phyloP scores from a whole-genome alignment of 2,888 invertebrate species.

The Hyalella azteca region DNA sequence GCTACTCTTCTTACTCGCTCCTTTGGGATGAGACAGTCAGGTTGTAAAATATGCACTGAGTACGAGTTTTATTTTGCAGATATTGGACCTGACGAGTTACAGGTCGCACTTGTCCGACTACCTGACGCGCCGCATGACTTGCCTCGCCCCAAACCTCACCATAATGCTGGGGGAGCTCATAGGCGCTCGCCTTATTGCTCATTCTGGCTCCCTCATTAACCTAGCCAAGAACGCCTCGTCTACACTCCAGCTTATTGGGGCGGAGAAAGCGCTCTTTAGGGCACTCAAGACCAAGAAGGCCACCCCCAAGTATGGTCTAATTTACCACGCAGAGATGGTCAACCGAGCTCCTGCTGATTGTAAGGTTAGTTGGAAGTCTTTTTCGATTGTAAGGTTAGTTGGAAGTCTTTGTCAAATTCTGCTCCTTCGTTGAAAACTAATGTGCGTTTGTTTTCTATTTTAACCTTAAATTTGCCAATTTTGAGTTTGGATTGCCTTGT shows the following conservation, averaged over 20 bases:
- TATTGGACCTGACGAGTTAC: slow-evolving; percentile 89
- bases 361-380: slow-evolving; percentile 72
- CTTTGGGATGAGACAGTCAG: too few relatives aligned
- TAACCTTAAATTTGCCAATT: too few relatives aligned
- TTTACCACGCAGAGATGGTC: slow-evolving; percentile 93
- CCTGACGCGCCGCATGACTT: slow-evolving; percentile 95
- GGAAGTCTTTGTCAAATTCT: too few relatives aligned
- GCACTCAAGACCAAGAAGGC: slow-evolving; percentile 97
- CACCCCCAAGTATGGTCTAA: slow-evolving; percentile 98
- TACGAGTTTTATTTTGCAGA: too few relatives aligned
- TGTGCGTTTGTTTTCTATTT: not conserved
- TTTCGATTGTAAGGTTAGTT: too few relatives aligned
- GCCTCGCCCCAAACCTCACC: slow-evolving; percentile 96
- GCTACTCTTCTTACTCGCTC: too few relatives aligned
- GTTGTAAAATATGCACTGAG: too few relatives aligned
- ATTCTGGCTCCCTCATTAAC: slow-evolving; percentile 91
- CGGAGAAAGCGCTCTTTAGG: slow-evolving; percentile 96
- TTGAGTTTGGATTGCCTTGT: too few relatives aligned
- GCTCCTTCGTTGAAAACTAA: too few relatives aligned
- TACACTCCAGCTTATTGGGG: slow-evolving; percentile 96
- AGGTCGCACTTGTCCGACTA: slow-evolving; percentile 89
- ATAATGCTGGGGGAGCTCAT: slow-evolving; percentile 95
- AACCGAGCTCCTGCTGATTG: slow-evolving; percentile 87
- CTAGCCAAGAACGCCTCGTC: slow-evolving; percentile 98
- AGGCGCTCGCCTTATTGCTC: slow-evolving; percentile 94